Conservation (phyloP, 2,113 vertebrate genomes). For the Macrotis lagotis region DNA sequence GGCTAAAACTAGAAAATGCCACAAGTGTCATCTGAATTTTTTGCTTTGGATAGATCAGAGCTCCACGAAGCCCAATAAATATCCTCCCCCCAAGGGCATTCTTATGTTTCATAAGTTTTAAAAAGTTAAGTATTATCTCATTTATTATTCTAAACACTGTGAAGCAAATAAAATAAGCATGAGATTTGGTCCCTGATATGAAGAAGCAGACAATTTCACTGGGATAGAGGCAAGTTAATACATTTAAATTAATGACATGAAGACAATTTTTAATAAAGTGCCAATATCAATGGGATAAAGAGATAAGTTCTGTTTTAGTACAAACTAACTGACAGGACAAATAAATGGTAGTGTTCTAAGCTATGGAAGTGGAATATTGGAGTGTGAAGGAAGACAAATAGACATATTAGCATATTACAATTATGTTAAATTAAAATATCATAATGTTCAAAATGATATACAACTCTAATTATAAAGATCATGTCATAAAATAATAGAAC, state of each 20-base stretch:
- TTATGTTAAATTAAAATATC: neutral
- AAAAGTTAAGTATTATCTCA: neutral
- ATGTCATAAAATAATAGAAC: neutral
- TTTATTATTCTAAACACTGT: neutral
- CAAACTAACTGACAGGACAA: too few relatives aligned
- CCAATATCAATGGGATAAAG: too few relatives aligned
- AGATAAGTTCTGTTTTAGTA: too few relatives aligned
- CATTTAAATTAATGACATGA: too few relatives aligned
- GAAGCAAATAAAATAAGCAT: neutral
- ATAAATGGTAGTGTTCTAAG: too few relatives aligned
- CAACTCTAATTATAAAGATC: neutral
- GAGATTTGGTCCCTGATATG: too few relatives aligned
- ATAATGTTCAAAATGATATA: neutral
- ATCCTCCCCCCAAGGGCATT: neutral
- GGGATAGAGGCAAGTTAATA: too few relatives aligned
- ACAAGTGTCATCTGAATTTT: neutral
- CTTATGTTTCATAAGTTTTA: neutral
- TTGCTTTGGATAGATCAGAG: neutral
- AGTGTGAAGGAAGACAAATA: neutral
- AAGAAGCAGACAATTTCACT: too few relatives aligned
- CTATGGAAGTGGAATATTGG: neutral
- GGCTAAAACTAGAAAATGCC: neutral
- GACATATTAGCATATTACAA: neutral
- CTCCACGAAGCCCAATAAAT: neutral
- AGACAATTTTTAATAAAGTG: too few relatives aligned